These are phyloP conservation scores for Oxyscelio sp. DNA, from an alignment of 2,888 invertebrate genomes.

Conservation along the genomic window DNA sequence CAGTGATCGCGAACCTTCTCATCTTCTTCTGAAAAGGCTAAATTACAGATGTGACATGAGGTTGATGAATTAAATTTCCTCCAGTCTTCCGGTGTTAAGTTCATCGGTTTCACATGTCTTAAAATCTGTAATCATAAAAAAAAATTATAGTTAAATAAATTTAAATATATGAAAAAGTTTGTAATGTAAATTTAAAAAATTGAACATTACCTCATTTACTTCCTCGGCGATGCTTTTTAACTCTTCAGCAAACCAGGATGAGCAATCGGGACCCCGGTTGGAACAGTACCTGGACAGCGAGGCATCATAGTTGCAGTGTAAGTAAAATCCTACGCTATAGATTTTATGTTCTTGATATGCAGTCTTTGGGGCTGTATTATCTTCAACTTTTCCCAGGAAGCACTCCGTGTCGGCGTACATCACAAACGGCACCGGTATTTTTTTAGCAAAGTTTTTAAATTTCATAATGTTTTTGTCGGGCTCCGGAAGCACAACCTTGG, in stretches of 20 bases:
- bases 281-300: neutral
- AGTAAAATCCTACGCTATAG: neutral
- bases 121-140: neutral
- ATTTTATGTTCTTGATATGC: slow-evolving; percentile 2
- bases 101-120: neutral
- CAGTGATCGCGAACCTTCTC: slow-evolving; percentile 1
- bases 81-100: neutral
- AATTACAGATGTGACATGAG: slow-evolving; percentile 1
- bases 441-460: slow-evolving; percentile 14
- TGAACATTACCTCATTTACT: neutral
- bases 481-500: neutral
- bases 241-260: neutral
- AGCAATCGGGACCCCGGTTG: neutral
- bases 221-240: neutral
- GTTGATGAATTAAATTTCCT: neutral
- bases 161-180: neutral
- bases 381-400: neutral
- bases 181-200: too few species aligned
- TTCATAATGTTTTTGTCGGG: neutral
- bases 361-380: neutral
- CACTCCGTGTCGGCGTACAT: slow-evolving; percentile 33
- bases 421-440: slow-evolving; percentile 16
- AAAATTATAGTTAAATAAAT: neutral
- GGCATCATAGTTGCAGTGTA: neutral
- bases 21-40: neutral